Evolutionary conservation across 2,113 vertebrate species (phyloP), one percentile per base, ranked within the genome.

Genomic region (Hippolais icterina): DNA sequence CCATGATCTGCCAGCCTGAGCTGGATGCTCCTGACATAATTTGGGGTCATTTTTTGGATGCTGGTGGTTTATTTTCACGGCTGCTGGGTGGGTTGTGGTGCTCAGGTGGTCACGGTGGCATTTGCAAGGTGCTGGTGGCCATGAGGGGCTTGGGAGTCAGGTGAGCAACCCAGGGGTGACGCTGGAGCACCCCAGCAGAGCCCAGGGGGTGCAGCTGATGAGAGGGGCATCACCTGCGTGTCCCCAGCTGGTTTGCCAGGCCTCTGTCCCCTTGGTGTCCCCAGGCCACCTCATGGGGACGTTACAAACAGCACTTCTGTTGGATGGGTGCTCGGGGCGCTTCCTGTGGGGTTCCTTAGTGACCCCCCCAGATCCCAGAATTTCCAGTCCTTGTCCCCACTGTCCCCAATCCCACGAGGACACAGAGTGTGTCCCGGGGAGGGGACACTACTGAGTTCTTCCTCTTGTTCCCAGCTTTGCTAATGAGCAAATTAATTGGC

Each of bases 401-500:
- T 84, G 83, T 33, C 75, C 49, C n/a, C 33, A 66, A 2, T 74
- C 78, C 74, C 90, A 37, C 2, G 18, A 77, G 82, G 80, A 61
- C n/a, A 9, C 21, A 0, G 57, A 50, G 39, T 16, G 82, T 78
- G 89, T 68, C 83, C 44, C 0, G 0, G 28, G 46, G 69, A 37
- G 54, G 49, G 46, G 69, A 89, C 64, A 27, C 63, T 60, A 2
- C 21, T 68, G 60, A 79, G 35, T 49, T 80, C 59, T 22, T 95
- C 68, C 89, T 69, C 91, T 93, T 84, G 87, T 94, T 94, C 54
- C 59, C 0, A 15, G 10, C 2, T 78, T 91, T 81, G 72, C 89
- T 96, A 97, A 96, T 97, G 96, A 95, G 96, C 96, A 50, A 92
- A 96, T 86, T 78, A 89, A 95, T 54, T 46, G 69, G 59, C 75